Percentiles rank a stretch among this genome's conserved stretches.
Evolutionary conservation across 2,888 invertebrate genomes (phyloP).

Genomic region (Clunio marinus): DNA sequence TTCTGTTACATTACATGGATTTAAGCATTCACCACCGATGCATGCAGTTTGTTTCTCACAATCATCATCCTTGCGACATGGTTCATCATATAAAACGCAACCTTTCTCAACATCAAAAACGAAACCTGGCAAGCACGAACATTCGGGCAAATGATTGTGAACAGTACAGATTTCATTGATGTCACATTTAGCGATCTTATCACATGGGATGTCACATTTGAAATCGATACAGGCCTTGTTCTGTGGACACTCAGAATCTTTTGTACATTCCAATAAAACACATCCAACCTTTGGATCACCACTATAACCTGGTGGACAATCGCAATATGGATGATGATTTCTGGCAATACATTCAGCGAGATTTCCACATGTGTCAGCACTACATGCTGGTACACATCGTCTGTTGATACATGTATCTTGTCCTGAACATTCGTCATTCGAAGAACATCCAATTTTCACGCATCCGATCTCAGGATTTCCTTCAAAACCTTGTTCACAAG

Average conservation of each 20-base stretch:
- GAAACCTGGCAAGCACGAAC: constrained; percentile 75
- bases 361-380: constrained; percentile 68
- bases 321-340: constrained; percentile 74
- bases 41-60: constrained; percentile 82
- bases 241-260: constrained; percentile 74
- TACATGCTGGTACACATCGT: constrained; percentile 77
- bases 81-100: constrained; percentile 59
- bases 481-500: constrained; percentile 75
- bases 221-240: constrained; percentile 76
- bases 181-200: constrained; percentile 63
- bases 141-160: constrained; percentile 71
- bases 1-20: constrained; percentile 72
- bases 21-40: constrained; percentile 73
- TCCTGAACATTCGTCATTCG: constrained; percentile 72
- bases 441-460: constrained; percentile 66
- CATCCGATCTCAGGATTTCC: constrained; percentile 83
- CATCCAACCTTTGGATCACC: constrained; percentile 79
- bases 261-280: constrained; percentile 72
- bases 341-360: constrained; percentile 75
- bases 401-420: constrained; percentile 79
- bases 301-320: constrained; percentile 73
- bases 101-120: constrained; percentile 60
- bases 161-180: constrained; percentile 70
- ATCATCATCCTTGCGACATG: constrained; percentile 73
- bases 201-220: constrained; percentile 75